Evolutionary conservation across 1,140 invertebrate species (phyloP).

Genomic region (Heterodera schachtii): DNA sequence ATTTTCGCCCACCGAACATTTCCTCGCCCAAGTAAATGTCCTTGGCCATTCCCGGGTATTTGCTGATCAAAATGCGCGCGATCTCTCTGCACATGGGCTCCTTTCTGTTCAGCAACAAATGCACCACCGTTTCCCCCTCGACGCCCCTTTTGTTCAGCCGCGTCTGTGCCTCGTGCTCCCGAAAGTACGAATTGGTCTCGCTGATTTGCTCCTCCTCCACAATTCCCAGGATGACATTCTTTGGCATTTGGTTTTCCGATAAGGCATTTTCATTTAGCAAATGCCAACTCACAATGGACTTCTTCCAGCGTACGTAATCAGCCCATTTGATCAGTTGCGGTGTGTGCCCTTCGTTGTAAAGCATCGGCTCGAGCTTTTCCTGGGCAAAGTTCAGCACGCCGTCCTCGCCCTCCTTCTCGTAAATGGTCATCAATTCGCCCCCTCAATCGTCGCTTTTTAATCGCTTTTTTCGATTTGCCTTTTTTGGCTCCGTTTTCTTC

Average conservation of each 20-base stretch:
- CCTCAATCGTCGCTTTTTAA: conserved; percentile 64
- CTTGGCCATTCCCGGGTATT: conserved; percentile 85
- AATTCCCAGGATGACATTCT: conserved; percentile 56
- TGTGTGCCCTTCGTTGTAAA: conserved; percentile 86
- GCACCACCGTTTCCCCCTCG: conserved; percentile 87
- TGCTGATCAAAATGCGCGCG: conserved; percentile 83
- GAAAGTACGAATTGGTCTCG: conserved; percentile 59
- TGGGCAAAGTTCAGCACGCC: conserved; percentile 80
- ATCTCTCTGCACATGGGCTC: conserved; percentile 81
- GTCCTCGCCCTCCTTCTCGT: conserved; percentile 74
- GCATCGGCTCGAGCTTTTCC: conserved; percentile 81
- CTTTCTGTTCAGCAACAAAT: conserved; percentile 91
- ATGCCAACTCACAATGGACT: conserved; percentile 14
- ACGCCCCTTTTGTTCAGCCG: conserved; percentile 92
- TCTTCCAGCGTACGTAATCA: conserved; percentile 82
- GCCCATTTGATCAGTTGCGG: conserved; percentile 79
- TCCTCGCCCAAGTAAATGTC: conserved; percentile 96
- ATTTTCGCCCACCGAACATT: conserved; percentile 78
- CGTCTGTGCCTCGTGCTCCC: conserved; percentile 85
- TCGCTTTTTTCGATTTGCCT: too few relatives aligned
- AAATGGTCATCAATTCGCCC: conserved; percentile 73
- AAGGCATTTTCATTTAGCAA: neutral
- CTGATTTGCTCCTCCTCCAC: conserved; percentile 55
- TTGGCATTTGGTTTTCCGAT: neutral
- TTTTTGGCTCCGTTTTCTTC: too few relatives aligned